phyloP scores from a whole-genome alignment of 2,113 vertebrate species.

The Sorex araneus region DNA sequence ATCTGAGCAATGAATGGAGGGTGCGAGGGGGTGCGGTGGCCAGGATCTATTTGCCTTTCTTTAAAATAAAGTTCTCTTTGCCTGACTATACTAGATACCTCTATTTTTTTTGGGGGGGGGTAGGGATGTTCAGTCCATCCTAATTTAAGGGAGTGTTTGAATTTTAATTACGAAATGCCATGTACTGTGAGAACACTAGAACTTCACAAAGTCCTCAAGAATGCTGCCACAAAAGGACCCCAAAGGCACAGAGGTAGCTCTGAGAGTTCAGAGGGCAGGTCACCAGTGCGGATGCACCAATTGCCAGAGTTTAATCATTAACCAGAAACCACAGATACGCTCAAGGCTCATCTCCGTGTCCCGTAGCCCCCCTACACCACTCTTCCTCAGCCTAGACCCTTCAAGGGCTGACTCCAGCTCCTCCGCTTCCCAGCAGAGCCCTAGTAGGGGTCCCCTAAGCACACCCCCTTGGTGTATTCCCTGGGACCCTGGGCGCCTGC shows the following conservation, averaged over 20 bases:
- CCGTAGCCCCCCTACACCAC: too few species aligned
- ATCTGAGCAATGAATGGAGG: slow-evolving; percentile 7
- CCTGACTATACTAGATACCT: slow-evolving; percentile 19
- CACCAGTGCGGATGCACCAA: background rate
- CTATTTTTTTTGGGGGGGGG: too few species aligned
- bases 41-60: background rate
- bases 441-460: background rate
- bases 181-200: background rate
- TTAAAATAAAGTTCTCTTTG: slow-evolving; percentile 20
- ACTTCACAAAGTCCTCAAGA: slow-evolving; percentile 42
- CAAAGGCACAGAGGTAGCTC: background rate
- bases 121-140: background rate
- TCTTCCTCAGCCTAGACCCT: background rate
- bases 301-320: slow-evolving; percentile 67
- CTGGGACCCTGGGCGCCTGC: background rate
- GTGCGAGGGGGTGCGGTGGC: too few species aligned
- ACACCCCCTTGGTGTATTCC: background rate
- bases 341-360: background rate
- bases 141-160: slow-evolving; percentile 54
- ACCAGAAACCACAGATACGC: slow-evolving; percentile 9
- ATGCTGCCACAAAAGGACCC: slow-evolving; percentile 33
- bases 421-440: background rate
- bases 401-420: background rate
- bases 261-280: slow-evolving; percentile 28
- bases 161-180: slow-evolving; percentile 50